Percentiles rank a stretch among this genome's conserved stretches.
Conservation (phyloP, 2,888 invertebrate genomes). For the Diplazon laetatorius region DNA sequence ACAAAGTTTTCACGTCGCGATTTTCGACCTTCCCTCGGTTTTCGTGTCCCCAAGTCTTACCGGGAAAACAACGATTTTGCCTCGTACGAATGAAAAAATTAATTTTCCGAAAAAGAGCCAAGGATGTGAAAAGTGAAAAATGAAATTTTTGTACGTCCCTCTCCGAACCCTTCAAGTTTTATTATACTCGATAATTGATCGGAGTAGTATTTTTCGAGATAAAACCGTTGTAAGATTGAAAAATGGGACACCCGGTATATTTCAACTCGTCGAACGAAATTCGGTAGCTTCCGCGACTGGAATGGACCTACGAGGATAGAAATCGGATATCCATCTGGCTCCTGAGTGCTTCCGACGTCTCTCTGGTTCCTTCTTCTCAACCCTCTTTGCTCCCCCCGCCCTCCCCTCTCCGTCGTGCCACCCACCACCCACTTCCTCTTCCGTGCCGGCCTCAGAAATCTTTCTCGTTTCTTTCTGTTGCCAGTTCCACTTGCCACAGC, state of each 20-base stretch:
- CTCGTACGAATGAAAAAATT: conserved; percentile 46
- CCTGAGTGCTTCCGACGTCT: conserved; percentile 64
- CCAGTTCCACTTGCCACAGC: conserved; percentile 1
- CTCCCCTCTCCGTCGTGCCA: not conserved
- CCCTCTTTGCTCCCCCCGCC: conserved; percentile 20
- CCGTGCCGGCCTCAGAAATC: conserved; percentile 23
- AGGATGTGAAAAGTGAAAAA: not conserved
- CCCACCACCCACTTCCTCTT: no score
- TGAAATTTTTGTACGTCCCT: no score
- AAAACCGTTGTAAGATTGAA: no score
- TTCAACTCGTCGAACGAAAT: conserved; percentile 40
- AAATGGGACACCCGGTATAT: not conserved
- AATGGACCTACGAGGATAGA: conserved; percentile 45
- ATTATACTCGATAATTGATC: no score
- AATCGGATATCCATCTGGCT: conserved; percentile 59
- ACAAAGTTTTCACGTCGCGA: conserved; percentile 65
- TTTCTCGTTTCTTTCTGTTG: conserved; percentile 37
- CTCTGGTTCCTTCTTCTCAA: conserved; percentile 54
- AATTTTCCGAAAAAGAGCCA: conserved; percentile 31
- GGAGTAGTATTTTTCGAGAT: no score
- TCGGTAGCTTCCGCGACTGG: conserved; percentile 41
- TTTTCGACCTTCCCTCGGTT: conserved; percentile 50
- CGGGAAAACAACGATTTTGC: conserved; percentile 54
- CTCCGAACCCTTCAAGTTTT: no score
- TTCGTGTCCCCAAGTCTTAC: conserved; percentile 4